Percentiles rank a stretch among this genome's conserved stretches.
phyloP scores from a whole-genome alignment of 2,888 invertebrate genomes.

The Lepetodrilus schrolli region DNA sequence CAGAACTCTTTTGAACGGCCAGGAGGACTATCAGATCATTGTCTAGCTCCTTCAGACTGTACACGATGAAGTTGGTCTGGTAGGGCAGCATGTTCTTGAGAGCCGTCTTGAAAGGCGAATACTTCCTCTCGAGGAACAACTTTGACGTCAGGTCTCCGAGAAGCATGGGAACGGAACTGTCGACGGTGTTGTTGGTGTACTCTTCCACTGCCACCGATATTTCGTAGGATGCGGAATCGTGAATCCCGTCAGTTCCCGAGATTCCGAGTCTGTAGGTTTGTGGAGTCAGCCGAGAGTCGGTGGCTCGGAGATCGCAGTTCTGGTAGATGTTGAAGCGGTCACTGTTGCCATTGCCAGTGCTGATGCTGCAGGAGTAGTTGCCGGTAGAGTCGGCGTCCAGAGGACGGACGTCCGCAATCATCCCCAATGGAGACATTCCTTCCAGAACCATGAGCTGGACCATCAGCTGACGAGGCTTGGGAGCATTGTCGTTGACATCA shows the following conservation, averaged over 20 bases:
- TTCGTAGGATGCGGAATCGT: slow-evolving; percentile 83
- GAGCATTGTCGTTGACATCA: slow-evolving; percentile 94
- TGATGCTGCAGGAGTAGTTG: slow-evolving; percentile 86
- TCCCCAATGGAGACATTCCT: slow-evolving; percentile 80
- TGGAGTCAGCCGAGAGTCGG: slow-evolving; percentile 41
- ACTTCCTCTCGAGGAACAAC: slow-evolving; percentile 85
- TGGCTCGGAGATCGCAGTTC: slow-evolving; percentile 86
- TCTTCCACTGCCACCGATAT: slow-evolving; percentile 87
- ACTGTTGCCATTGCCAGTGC: slow-evolving; percentile 70
- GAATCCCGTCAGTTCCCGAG: slow-evolving; percentile 93
- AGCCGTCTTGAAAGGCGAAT: slow-evolving; percentile 68
- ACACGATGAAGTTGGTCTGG: slow-evolving; percentile 37
- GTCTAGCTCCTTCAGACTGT: slow-evolving; percentile 40
- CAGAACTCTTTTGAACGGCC: slow-evolving; percentile 77
- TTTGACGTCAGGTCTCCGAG: slow-evolving; percentile 84
- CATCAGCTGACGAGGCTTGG: slow-evolving; percentile 87
- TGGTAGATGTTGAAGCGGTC: slow-evolving; percentile 82
- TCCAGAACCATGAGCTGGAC: slow-evolving; percentile 83
- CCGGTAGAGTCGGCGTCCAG: slow-evolving; percentile 93
- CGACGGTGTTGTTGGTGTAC: slow-evolving; percentile 87
- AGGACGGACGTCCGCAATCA: slow-evolving; percentile 92
- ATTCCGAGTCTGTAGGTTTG: slow-evolving; percentile 81
- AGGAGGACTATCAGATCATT: slow-evolving; percentile 51
- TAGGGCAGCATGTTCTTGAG: slow-evolving; percentile 35
- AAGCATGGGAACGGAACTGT: slow-evolving; percentile 86